Conservation (phyloP, 2,888 invertebrate genomes). For the Lepidocyrtoides sp. region DNA sequence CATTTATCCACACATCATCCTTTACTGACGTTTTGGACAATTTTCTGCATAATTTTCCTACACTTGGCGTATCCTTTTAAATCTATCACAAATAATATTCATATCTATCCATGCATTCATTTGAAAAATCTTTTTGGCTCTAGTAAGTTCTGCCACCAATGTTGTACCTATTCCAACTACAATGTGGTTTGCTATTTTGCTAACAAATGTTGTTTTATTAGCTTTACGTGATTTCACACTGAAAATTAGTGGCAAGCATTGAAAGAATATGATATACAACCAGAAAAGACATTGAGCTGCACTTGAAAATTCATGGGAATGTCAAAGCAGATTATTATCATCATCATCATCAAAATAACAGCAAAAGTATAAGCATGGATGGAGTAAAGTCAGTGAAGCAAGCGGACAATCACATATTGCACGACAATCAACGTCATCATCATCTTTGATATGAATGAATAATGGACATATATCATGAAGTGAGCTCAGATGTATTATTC, state of each 20-base stretch:
- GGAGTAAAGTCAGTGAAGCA: not conserved
- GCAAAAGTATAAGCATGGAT: not conserved
- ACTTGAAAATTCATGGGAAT: slow-evolving; percentile 78
- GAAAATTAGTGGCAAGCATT: slow-evolving; percentile 58
- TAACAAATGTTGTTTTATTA: slow-evolving; percentile 24
- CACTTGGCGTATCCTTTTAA: not conserved
- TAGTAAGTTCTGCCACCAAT: not conserved
- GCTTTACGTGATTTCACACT: slow-evolving; percentile 68
- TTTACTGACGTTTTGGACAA: not conserved
- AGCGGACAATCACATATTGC: not conserved
- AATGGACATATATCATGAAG: no score
- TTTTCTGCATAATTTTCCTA: slow-evolving; percentile 16
- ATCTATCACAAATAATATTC: not conserved
- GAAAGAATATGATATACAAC: slow-evolving; percentile 10
- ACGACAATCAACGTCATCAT: not conserved
- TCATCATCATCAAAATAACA: not conserved
- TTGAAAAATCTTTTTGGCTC: not conserved
- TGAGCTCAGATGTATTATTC: no score
- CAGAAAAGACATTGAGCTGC: slow-evolving; percentile 68
- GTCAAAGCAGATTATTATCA: slow-evolving; percentile 54
- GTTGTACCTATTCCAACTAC: not conserved
- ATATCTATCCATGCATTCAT: not conserved
- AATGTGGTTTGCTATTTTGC: not conserved
- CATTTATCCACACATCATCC: not conserved
- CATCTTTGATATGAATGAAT: no score